Evolutionary conservation across 2,113 vertebrate species (phyloP).

Genomic region (Macroglossus sobrinus): DNA sequence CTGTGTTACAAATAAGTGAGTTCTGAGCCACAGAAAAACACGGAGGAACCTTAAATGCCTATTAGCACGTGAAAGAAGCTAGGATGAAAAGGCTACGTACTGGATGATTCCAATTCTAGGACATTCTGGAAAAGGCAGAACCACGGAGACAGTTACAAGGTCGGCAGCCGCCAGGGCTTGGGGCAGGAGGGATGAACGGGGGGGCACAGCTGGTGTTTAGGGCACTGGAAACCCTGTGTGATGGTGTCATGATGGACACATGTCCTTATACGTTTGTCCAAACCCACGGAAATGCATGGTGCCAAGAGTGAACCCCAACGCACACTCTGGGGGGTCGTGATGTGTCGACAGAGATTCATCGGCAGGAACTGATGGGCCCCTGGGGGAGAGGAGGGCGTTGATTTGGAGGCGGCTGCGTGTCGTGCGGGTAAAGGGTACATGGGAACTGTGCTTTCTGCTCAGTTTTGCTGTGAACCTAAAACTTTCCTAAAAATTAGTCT

Average conservation of each 20-base stretch:
- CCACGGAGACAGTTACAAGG: not conserved
- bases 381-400: not conserved
- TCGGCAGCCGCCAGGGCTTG: not conserved
- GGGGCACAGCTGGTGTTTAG: not conserved
- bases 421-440: no score
- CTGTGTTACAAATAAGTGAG: not conserved
- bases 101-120: not conserved
- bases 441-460: not conserved
- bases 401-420: not conserved
- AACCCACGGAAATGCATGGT: not conserved
- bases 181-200: not conserved
- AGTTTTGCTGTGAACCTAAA: not conserved
- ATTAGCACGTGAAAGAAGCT: not conserved
- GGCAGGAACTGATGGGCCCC: not conserved
- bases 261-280: not conserved
- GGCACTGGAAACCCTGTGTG: not conserved
- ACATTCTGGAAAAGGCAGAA: not conserved
- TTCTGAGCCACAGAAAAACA: not conserved
- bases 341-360: rapidly evolving
- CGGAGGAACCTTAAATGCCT: not conserved
- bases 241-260: not conserved
- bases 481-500: not conserved
- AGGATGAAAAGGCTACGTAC: not conserved
- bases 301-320: not conserved
- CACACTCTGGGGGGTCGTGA: not conserved